Base-by-base conservation (phyloP, 1,140 invertebrate species). In the Triops longicaudatus region DNA sequence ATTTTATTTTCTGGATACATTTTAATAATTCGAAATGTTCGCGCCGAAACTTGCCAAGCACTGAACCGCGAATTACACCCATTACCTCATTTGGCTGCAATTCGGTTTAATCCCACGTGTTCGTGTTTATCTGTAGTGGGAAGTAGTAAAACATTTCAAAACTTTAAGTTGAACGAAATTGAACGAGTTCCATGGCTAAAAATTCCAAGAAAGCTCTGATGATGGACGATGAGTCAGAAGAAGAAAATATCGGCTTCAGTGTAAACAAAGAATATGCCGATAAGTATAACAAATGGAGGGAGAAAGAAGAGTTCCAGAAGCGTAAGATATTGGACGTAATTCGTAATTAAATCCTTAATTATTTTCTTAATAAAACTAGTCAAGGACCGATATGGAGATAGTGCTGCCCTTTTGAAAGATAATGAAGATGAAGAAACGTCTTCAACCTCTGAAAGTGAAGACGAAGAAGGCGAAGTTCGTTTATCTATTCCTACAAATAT, bases 291-390 rank as follows among this genome's bases (percentile, higher is more conserved):
- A 86, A 82, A 76, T 93, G 93, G 88, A 87, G 94, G 77, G 87
- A 91, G 80, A 94, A 93, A 81, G 94, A 96, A 85, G 91, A 95
- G 83, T 83, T 93, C 26, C 89, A 94, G 81, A 95, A 93, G 88
- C 85, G 94, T 95, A 87, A 87, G 87, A n/a, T n/a, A n/a, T 73
- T 72, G 42, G 26, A 72, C n/a, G 26, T 26, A 75, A 26, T n/a
- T 37, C n/a, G 9, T n/a, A 12, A 50, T 50, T 26, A 42, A 41
- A 27, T 9, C 71, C 12, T 50, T 14, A 50, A 26, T n/a, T 41
- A 63, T 44, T 77, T 63, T 3, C 71, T 77, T 41, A 78, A 42
- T 80, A 71, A 72, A 85, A 86, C 37, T 78, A 93, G 91, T 92
- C 50, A 93, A 92, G 85, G 89, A 90, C 80, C 89, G 88, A 76